These are phyloP conservation scores for Thamnophis elegans DNA, from an alignment of 2,797 vertebrate species.

Conservation along the genomic window DNA sequence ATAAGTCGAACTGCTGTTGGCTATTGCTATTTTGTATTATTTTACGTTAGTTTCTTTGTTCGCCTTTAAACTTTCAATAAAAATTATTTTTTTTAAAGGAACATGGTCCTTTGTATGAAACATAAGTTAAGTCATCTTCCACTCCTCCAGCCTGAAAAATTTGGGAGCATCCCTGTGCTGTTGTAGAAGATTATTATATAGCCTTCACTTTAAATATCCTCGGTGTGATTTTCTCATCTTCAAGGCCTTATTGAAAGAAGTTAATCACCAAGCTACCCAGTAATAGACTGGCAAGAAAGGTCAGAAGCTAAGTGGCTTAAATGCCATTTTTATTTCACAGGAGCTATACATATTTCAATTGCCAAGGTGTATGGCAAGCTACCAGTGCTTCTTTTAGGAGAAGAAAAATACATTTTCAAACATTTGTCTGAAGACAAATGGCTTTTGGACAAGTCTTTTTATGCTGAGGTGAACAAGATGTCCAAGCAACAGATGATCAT, in stretches of 20 bases:
- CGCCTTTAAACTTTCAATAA: not conserved
- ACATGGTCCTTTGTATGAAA: not conserved
- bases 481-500: not conserved
- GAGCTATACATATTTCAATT: not conserved
- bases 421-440: not conserved
- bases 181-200: not conserved
- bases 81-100: not conserved
- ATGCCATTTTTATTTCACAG: not conserved
- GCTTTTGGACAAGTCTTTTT: not conserved
- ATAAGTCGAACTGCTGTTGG: no score
- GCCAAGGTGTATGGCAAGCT: not conserved
- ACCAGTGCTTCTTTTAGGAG: not conserved
- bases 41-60: not conserved
- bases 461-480: not conserved
- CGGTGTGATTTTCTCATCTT: not conserved
- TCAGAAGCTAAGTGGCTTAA: not conserved
- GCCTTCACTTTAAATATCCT: not conserved
- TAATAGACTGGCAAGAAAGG: not conserved
- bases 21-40: no score
- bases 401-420: not conserved
- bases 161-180: not conserved
- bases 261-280: not conserved
- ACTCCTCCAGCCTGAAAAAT: not conserved
- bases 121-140: not conserved
- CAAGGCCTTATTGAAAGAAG: not conserved